Evolutionary conservation across 2,797 vertebrate species (phyloP).

Genomic region (Rhynchotus rufescens): DNA sequence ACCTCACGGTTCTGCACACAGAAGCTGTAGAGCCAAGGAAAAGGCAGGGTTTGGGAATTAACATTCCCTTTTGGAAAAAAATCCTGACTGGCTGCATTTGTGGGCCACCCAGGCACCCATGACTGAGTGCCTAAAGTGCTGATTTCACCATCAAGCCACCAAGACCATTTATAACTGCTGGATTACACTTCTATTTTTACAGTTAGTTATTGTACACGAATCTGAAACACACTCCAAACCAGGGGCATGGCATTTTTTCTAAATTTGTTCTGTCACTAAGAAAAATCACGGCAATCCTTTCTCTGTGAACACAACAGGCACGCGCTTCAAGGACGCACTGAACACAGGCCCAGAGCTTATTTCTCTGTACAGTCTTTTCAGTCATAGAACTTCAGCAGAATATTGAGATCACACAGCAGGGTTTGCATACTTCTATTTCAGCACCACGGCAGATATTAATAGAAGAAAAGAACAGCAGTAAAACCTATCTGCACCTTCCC

Average conservation of each 20-base stretch:
- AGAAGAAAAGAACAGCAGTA: neutral
- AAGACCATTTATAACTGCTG: neutral
- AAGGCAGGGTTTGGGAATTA: neutral
- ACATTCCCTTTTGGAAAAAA: neutral
- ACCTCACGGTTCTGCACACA: neutral
- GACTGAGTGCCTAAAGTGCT: neutral
- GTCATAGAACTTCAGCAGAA: constrained; percentile 5
- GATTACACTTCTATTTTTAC: neutral
- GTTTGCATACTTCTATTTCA: neutral
- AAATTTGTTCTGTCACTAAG: neutral
- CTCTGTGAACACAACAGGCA: neutral
- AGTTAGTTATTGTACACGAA: neutral
- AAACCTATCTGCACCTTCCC: neutral
- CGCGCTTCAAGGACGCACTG: neutral
- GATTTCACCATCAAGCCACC: neutral
- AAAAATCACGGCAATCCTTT: neutral
- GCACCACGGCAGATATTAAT: neutral
- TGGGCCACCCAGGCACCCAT: too few relatives aligned
- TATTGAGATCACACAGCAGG: neutral
- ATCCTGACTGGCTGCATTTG: neutral
- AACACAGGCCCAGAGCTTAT: neutral
- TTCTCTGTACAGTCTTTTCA: constrained; percentile 10
- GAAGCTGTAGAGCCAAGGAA: neutral
- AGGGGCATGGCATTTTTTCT: neutral
- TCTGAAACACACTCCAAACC: neutral